Evolutionary conservation across 2,797 vertebrate species (phyloP).

Genomic region (Enteromius thamalakanensis): DNA sequence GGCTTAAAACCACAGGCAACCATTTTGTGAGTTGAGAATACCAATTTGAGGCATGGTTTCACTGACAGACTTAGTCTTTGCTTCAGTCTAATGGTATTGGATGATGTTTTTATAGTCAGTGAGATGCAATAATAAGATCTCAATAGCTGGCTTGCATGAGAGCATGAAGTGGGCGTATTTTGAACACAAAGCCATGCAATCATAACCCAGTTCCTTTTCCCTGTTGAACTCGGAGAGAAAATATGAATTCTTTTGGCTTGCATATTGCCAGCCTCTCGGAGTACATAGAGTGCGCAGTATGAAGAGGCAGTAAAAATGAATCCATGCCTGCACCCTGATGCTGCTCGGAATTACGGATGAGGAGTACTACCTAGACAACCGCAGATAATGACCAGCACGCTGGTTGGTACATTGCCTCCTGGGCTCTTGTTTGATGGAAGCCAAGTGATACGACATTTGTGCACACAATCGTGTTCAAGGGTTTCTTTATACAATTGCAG

Average conservation of each 20-base stretch:
- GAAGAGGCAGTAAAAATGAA: slow-evolving; percentile 57
- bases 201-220: slow-evolving; percentile 59
- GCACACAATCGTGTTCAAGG: slow-evolving; percentile 7
- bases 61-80: slow-evolving; percentile 47
- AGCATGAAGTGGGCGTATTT: slow-evolving; percentile 55
- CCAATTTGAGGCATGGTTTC: slow-evolving; percentile 59
- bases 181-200: slow-evolving; percentile 59
- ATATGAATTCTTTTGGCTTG: slow-evolving; percentile 50
- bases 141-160: slow-evolving; percentile 47
- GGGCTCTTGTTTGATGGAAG: slow-evolving; percentile 5
- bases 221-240: slow-evolving; percentile 45
- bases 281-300: slow-evolving; percentile 40
- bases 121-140: slow-evolving; percentile 58
- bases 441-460: slow-evolving; percentile 7
- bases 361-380: slow-evolving; percentile 29
- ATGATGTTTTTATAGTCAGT: slow-evolving; percentile 49
- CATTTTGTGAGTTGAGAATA: slow-evolving; percentile 59
- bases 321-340: slow-evolving; percentile 42
- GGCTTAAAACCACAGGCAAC: slow-evolving; percentile 49
- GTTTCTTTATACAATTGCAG: background rate
- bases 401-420: slow-evolving; percentile 13
- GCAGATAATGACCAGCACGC: slow-evolving; percentile 11
- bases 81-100: slow-evolving; percentile 47
- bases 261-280: slow-evolving; percentile 36
- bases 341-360: slow-evolving; percentile 51